Evolutionary conservation across 2,888 invertebrate genomes (phyloP).

Genomic region (Pseudanteris insignis): DNA sequence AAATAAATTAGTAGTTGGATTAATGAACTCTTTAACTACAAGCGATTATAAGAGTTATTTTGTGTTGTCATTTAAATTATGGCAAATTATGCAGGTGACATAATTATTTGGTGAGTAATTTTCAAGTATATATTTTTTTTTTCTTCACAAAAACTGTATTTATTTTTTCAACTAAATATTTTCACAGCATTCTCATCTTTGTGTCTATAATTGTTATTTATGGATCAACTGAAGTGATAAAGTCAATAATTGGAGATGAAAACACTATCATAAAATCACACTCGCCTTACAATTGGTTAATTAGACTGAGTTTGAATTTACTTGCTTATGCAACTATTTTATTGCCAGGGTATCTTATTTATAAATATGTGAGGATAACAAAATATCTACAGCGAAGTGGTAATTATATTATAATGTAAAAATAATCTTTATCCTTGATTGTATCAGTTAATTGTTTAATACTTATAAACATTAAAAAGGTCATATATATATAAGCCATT

Average conservation of each 20-base stretch:
- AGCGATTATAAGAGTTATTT: slow-evolving; percentile 29
- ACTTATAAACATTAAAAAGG: too few relatives aligned
- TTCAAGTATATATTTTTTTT: too few relatives aligned
- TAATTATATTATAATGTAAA: too few relatives aligned
- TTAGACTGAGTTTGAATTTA: slow-evolving; percentile 81
- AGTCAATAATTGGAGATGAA: slow-evolving; percentile 55
- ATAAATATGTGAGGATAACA: slow-evolving; percentile 80
- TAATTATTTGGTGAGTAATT: slow-evolving; percentile 61
- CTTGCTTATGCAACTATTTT: slow-evolving; percentile 89
- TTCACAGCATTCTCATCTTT: slow-evolving; percentile 66
- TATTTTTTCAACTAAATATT: too few relatives aligned
- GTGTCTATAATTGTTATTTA: slow-evolving; percentile 67
- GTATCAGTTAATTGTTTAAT: too few relatives aligned
- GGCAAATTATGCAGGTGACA: slow-evolving; percentile 62
- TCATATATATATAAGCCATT: too few relatives aligned
- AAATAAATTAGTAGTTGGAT: too few relatives aligned
- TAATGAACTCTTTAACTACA: slow-evolving; percentile 23
- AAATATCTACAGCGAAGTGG: slow-evolving; percentile 84
- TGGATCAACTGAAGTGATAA: slow-evolving; percentile 65
- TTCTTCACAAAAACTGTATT: too few relatives aligned
- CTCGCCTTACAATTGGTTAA: slow-evolving; percentile 76
- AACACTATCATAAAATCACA: slow-evolving; percentile 53
- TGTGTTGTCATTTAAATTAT: slow-evolving; percentile 49
- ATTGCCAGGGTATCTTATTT: slow-evolving; percentile 84
- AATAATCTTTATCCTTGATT: too few relatives aligned